Evolutionary conservation across 2,888 invertebrate species (phyloP), one percentile per base, ranked within the genome.

Genomic region (Dynastes maya): DNA sequence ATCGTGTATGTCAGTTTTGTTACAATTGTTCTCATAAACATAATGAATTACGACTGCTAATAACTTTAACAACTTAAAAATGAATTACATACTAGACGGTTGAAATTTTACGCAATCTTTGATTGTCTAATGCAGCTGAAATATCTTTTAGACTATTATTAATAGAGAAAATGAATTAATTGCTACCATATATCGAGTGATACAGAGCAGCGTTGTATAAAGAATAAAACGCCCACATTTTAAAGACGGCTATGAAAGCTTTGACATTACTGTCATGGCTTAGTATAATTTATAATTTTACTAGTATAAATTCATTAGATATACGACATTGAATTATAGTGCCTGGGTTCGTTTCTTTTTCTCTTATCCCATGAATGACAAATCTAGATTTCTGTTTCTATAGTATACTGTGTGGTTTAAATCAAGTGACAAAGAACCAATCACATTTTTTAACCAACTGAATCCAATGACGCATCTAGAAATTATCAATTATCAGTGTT

Each of bases 91-190:
- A 8, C 53, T 32, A 58, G 22, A 16, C 13, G n/a, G 51, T 75
- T 4, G n/a, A 75, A 45, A 63, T 32, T 45, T 75, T 58, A 40
- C 75, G 75, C 63, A 75, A 75, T 40, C 51, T 61, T 75, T 75
- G 27, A 75, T 75, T 63, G 75, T 75, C 29, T 58, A 55, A 45
- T 32, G 27, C 3, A 22, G 22, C 27, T 75, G 63, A 61, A 75
- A 45, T 75, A 75, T 75, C 61, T 63, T 53, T 32, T 29, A 49
- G 65, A 11, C 51, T 37, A 74, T 74, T 64, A 76, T 78, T 82
- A 79, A 81, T 82, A 77, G 78, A 79, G 76, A 80, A 55, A 72
- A 72, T 81, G 80, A 82, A 82, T 81, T 81, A 80, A 81, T 82
- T 79, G 77, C 78, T 55, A 78, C 78, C 68, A 79, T 78, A 78